Evolutionary conservation across 2,113 vertebrate genomes (phyloP).

Genomic region (Cryptotis parvus): DNA sequence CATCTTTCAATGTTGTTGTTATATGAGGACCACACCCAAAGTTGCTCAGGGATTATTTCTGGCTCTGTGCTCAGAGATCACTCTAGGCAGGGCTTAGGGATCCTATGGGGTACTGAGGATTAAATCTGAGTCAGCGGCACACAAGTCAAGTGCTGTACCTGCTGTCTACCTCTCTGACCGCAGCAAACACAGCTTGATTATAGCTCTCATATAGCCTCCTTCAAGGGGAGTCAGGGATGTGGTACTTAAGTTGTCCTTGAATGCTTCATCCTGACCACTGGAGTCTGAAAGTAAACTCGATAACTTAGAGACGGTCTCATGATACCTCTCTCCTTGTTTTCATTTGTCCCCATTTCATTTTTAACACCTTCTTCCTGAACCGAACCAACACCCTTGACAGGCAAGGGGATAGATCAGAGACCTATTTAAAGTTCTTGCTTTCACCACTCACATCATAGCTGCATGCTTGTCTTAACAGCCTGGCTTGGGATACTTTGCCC

Average conservation of each 20-base stretch:
- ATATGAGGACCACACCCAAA: too few relatives aligned
- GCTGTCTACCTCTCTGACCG: too few relatives aligned
- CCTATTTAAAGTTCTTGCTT: constrained; percentile 54
- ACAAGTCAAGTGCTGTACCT: too few relatives aligned
- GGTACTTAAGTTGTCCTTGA: constrained; percentile 2
- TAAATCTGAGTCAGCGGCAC: too few relatives aligned
- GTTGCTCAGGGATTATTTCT: too few relatives aligned
- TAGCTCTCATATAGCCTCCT: not conserved
- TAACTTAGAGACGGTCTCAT: not conserved
- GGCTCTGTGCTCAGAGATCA: too few relatives aligned
- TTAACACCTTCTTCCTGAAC: constrained; percentile 34
- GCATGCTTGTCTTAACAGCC: not conserved
- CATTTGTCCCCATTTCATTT: constrained; percentile 14
- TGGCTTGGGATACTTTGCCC: not conserved
- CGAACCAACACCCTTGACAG: constrained; percentile 18
- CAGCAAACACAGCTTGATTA: not conserved
- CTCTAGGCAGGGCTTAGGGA: too few relatives aligned
- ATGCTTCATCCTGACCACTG: not conserved
- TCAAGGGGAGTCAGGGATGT: not conserved
- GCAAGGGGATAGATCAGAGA: not conserved
- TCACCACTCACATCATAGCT: not conserved
- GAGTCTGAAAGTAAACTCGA: not conserved
- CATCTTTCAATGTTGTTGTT: too few relatives aligned
- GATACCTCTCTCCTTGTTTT: not conserved
- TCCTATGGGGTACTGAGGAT: too few relatives aligned